Percentiles rank a stretch among this genome's conserved stretches.
phyloP scores from a whole-genome alignment of 2,888 invertebrate genomes.

The Microctonus aethiopoides region DNA sequence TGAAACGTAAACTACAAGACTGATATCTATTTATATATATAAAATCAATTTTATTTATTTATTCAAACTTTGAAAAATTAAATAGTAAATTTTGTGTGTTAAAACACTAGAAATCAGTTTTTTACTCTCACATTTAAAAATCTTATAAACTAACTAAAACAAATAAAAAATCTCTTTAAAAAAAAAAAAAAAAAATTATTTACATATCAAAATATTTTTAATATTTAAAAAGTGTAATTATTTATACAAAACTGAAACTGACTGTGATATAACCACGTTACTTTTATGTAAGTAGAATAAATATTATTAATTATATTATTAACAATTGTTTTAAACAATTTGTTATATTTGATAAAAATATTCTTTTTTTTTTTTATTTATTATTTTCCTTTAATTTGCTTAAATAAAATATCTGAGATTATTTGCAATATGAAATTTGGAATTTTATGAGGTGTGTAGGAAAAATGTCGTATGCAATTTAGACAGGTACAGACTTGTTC shows the following conservation, averaged over 20 bases:
- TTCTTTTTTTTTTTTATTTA: too few species aligned
- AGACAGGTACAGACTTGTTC: constrained; percentile 33
- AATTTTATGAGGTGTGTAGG: not conserved
- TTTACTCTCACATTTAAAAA: too few species aligned
- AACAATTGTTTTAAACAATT: too few species aligned
- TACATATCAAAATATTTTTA: too few species aligned
- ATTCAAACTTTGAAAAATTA: not conserved
- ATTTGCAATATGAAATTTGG: too few species aligned
- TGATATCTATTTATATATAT: not conserved
- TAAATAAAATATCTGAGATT: too few species aligned
- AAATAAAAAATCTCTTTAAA: too few species aligned
- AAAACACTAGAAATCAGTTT: too few species aligned
- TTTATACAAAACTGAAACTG: not conserved
- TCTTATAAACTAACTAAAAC: too few species aligned
- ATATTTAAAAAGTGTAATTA: not conserved
- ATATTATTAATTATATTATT: not conserved
- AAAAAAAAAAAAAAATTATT: not conserved
- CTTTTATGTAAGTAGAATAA: not conserved
- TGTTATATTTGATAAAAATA: too few species aligned
- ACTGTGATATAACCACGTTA: not conserved
- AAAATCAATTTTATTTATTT: not conserved
- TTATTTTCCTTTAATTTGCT: too few species aligned
- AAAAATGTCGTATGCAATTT: constrained; percentile 1
- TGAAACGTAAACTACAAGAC: not conserved
- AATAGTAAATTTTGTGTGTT: not conserved